Percentiles rank a stretch among this genome's conserved stretches.
phyloP scores from a whole-genome alignment of 2,113 vertebrate species.

The Donacobius atricapilla region DNA sequence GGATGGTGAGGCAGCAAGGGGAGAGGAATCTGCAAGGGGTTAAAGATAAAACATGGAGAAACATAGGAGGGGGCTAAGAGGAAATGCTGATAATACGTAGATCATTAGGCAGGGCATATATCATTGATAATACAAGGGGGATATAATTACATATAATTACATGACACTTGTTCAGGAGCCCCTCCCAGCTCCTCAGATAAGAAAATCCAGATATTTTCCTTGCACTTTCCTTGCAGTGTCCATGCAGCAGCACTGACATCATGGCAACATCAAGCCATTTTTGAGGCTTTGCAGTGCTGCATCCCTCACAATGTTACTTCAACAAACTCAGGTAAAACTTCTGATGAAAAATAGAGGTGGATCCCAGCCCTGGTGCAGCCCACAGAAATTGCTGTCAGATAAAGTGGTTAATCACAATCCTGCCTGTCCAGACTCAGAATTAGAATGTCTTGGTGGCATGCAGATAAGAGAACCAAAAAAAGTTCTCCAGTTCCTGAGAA shows the following conservation, averaged over 20 bases:
- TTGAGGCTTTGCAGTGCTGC: neutral
- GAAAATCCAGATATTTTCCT: neutral
- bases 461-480: neutral
- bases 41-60: conserved; percentile 20
- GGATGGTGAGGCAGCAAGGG: neutral
- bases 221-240: neutral
- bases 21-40: conserved; percentile 31
- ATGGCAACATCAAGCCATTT: neutral
- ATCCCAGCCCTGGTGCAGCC: neutral
- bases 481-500: neutral
- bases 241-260: neutral
- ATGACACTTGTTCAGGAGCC: neutral
- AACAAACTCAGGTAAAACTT: neutral
- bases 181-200: neutral
- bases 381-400: neutral
- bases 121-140: neutral
- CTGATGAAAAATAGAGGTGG: neutral
- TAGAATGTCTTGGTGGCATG: fast-evolving
- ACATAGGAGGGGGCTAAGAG: neutral
- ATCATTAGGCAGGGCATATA: conserved; percentile 41
- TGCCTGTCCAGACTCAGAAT: neutral
- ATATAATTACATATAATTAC: conserved; percentile 32
- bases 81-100: conserved; percentile 6
- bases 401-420: neutral
- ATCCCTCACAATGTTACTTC: neutral